phyloP scores from a whole-genome alignment of 2,888 invertebrate genomes.

The Amiota communis region DNA sequence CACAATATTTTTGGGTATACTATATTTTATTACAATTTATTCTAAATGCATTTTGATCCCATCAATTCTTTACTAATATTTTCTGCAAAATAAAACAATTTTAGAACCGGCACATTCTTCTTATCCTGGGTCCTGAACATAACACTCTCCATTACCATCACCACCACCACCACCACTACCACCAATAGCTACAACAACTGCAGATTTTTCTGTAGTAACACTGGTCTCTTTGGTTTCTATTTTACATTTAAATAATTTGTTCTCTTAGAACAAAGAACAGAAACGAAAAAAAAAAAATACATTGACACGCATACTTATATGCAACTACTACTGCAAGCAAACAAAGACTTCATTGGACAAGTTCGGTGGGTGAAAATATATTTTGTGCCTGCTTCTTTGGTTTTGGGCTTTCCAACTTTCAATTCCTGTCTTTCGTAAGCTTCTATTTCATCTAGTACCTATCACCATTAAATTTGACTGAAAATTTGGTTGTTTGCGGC shows the following conservation, averaged over 20 bases:
- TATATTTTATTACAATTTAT: slow-evolving; percentile 1
- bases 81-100: slow-evolving; percentile 13
- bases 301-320: neutral
- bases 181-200: neutral
- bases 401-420: neutral
- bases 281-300: neutral
- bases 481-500: neutral
- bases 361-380: no score
- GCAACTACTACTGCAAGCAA: no score
- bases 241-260: neutral
- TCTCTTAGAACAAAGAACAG: neutral
- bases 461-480: neutral
- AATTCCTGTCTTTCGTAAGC: slow-evolving; percentile 12
- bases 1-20: no score
- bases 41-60: no score
- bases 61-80: neutral
- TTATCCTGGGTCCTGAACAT: slow-evolving; percentile 6
- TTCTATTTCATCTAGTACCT: neutral
- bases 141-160: neutral
- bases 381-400: neutral
- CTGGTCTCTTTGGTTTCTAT: slow-evolving; percentile 5
- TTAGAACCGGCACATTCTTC: neutral
- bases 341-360: no score
- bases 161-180: neutral
- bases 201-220: neutral